Percentiles rank a stretch among this genome's conserved stretches.
phyloP scores from a whole-genome alignment of 2,113 vertebrate species.

The Amphilophus citrinellus region DNA sequence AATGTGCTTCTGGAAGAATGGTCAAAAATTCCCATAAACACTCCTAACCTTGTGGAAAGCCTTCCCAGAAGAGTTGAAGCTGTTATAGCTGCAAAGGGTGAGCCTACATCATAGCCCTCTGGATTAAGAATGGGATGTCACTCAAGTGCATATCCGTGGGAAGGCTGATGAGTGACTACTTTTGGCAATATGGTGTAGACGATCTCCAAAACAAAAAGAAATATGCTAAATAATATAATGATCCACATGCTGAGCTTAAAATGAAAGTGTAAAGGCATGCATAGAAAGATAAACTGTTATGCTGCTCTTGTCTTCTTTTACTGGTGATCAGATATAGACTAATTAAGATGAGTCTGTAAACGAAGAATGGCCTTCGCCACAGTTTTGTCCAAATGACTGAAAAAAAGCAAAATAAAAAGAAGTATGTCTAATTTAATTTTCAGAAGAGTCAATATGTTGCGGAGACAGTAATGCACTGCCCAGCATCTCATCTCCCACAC shows the following conservation, averaged over 20 bases:
- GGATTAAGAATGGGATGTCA: too few species aligned
- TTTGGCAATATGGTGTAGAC: too few species aligned
- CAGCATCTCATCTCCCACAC: constrained; percentile 28
- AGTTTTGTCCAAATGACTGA: constrained; percentile 16
- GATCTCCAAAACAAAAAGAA: not conserved
- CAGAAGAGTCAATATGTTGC: constrained; percentile 44
- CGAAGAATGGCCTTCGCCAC: not conserved
- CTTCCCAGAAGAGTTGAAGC: too few species aligned
- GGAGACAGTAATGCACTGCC: constrained; percentile 28
- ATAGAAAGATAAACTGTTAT: not conserved
- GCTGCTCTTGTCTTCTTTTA: not conserved
- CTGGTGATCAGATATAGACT: not conserved
- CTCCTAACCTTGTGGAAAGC: too few species aligned
- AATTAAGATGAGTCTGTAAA: not conserved
- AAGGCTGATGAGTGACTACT: too few species aligned
- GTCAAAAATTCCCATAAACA: too few species aligned
- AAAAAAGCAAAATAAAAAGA: not conserved
- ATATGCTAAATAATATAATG: not conserved
- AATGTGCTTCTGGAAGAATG: too few species aligned
- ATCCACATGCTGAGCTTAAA: not conserved
- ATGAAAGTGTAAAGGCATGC: not conserved
- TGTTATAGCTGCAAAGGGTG: too few species aligned
- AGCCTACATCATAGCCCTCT: too few species aligned
- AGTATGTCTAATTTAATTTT: constrained; percentile 8
- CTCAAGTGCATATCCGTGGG: too few species aligned